Evolutionary conservation across 1,140 invertebrate species (phyloP).

Genomic region (Venustaconcha ellipsiformis): DNA sequence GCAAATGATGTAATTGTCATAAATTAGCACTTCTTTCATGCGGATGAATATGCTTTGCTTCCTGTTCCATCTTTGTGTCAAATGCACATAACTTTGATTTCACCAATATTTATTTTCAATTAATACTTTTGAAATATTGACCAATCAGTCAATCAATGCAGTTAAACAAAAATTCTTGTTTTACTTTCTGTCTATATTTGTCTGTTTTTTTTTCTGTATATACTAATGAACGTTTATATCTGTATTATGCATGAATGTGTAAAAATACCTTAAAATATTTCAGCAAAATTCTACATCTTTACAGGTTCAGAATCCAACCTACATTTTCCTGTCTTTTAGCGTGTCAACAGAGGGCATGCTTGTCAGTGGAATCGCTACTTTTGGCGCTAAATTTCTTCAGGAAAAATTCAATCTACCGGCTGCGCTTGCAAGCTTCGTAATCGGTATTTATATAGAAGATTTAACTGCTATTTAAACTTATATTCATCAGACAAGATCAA

Average conservation of each 20-base stretch:
- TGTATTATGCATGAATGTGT: background rate
- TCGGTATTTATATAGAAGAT: constrained; percentile 72
- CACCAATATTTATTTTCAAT: too few relatives aligned
- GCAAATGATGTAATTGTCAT: too few relatives aligned
- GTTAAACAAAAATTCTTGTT: background rate
- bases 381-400: constrained; percentile 84
- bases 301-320: constrained; percentile 80
- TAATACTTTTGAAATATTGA: too few relatives aligned
- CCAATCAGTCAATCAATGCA: too few relatives aligned
- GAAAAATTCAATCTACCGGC: constrained; percentile 83
- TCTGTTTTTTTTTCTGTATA: background rate
- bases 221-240: background rate
- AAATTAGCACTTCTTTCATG: too few relatives aligned
- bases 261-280: background rate
- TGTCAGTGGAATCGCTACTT: constrained; percentile 82
- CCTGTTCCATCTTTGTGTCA: too few relatives aligned
- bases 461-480: too few relatives aligned
- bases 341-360: constrained; percentile 80
- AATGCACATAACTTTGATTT: too few relatives aligned
- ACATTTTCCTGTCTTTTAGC: constrained; percentile 82
- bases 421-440: constrained; percentile 78
- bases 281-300: background rate
- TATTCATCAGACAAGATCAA: too few relatives aligned
- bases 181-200: background rate
- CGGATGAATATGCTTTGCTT: too few relatives aligned